Conservation (phyloP, 2,888 invertebrate species). For the Operophtera brumata region DNA sequence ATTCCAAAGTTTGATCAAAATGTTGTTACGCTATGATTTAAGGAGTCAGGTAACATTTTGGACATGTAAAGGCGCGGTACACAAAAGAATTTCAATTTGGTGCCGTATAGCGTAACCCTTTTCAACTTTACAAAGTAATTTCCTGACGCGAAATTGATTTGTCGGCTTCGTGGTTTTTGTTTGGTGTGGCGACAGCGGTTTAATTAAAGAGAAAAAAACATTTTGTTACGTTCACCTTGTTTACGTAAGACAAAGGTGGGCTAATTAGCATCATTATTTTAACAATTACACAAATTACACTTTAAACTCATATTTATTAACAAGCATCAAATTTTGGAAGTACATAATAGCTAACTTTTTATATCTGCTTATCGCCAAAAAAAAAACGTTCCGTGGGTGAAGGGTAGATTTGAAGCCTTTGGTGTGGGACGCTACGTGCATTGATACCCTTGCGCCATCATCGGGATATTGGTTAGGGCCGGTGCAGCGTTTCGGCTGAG, state of each 20-base stretch:
- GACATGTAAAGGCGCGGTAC: conserved; percentile 67
- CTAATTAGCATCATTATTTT: background rate
- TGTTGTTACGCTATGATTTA: conserved; percentile 58
- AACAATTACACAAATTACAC: background rate
- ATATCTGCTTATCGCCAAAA: too few species aligned
- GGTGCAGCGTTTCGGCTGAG: too few species aligned
- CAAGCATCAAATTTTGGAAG: too few species aligned
- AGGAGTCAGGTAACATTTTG: conserved; percentile 69
- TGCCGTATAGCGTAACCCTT: conserved; percentile 72
- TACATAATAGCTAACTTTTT: too few species aligned
- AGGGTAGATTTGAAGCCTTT: too few species aligned
- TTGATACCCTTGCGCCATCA: too few species aligned
- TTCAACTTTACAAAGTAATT: conserved; percentile 77
- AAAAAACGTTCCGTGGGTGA: too few species aligned
- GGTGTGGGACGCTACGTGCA: too few species aligned
- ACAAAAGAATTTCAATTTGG: conserved; percentile 80
- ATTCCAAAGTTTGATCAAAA: conserved; percentile 58
- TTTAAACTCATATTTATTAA: too few species aligned
- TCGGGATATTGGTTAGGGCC: too few species aligned
- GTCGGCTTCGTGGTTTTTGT: conserved; percentile 71
- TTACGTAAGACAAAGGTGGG: background rate
- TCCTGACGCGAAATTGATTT: conserved; percentile 77
- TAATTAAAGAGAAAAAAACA: conserved; percentile 63
- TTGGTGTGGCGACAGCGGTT: conserved; percentile 64
- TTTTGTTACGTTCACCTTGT: background rate